Conservation (phyloP, 2,888 invertebrate species). For the Thelaira solivaga region DNA sequence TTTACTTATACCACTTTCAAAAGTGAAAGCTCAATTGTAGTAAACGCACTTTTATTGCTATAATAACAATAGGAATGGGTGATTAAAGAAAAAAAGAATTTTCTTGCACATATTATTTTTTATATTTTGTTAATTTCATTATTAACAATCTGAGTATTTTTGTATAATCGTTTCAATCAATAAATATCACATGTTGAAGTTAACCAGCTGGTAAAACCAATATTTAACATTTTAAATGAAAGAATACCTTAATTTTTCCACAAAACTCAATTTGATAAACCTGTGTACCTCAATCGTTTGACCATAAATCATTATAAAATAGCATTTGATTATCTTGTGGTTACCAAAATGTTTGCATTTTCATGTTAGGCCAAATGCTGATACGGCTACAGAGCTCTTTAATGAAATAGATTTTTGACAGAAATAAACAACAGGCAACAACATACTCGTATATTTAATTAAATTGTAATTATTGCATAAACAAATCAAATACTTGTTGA, state of each 20-base stretch:
- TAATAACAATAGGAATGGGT: no score
- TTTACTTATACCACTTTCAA: no score
- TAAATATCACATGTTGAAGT: no score
- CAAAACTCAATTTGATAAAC: conserved; percentile 14
- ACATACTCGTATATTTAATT: conserved; percentile 34
- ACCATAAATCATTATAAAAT: conserved; percentile 42
- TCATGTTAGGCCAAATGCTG: conserved; percentile 6
- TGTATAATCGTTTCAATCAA: no score
- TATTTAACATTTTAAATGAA: background rate
- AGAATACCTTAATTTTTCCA: background rate
- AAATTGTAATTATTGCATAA: conserved; percentile 33
- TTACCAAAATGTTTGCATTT: conserved; percentile 23
- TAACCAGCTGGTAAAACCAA: no score
- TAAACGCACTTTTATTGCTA: no score
- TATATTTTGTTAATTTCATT: no score
- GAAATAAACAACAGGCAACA: conserved; percentile 15
- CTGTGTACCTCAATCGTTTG: conserved; percentile 11
- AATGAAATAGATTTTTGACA: conserved; percentile 19
- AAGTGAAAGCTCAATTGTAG: no score
- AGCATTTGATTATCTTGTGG: conserved; percentile 37
- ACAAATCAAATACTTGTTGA: conserved; percentile 54
- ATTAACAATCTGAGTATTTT: no score
- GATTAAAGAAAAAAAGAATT: no score
- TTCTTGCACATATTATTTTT: no score
- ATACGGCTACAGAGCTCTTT: no score